These are phyloP conservation scores for Gryllus longicercus DNA, from an alignment of 2,888 invertebrate species.

Conservation along the genomic window DNA sequence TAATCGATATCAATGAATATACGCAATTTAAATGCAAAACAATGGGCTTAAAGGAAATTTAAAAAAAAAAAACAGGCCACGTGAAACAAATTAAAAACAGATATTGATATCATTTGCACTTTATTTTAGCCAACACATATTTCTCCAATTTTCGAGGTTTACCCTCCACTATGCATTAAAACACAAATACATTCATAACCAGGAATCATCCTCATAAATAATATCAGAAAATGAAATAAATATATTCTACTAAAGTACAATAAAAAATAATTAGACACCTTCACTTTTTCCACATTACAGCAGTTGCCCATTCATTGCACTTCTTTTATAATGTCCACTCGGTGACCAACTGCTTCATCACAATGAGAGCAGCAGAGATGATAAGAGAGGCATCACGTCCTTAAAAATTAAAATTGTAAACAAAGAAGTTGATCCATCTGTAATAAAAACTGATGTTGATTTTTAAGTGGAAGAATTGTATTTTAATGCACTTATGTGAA, in stretches of 20 bases:
- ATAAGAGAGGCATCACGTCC: not conserved
- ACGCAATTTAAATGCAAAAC: no score
- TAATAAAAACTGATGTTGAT: not conserved
- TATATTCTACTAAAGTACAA: not conserved
- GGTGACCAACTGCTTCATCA: not conserved
- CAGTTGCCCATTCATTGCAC: not conserved
- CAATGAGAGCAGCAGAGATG: not conserved
- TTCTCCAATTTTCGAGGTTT: not conserved
- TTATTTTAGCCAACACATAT: conserved; percentile 3
- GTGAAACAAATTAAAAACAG: not conserved
- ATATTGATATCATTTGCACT: not conserved
- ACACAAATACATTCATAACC: conserved; percentile 17
- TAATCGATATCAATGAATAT: no score
- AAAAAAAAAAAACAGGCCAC: no score
- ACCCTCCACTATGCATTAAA: not conserved
- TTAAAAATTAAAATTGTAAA: not conserved
- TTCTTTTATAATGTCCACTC: not conserved
- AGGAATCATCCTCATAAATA: conserved; percentile 11
- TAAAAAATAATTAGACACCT: not conserved
- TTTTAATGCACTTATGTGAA: no score
- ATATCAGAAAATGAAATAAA: conserved; percentile 10
- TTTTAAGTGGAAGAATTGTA: no score
- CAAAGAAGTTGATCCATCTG: not conserved
- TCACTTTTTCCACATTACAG: not conserved
- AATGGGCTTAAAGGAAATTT: no score